A percentile compares a stretch with the other conserved stretches of the same genome.
Evolutionary conservation across 1,140 invertebrate genomes (phyloP).

Genomic region (Stegodyphus dumicola): DNA sequence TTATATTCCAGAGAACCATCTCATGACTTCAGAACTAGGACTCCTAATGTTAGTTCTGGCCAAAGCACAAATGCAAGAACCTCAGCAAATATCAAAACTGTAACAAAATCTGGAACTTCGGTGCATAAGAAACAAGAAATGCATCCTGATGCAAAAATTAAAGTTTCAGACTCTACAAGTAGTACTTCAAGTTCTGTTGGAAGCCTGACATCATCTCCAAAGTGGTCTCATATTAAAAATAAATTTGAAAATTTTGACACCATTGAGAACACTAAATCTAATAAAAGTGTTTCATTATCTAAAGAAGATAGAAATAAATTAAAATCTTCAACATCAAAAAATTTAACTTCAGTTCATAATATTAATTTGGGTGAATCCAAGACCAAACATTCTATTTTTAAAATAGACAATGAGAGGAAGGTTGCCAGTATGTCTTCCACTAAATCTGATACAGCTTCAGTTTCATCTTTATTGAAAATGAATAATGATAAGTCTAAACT

Average conservation of each 20-base stretch:
- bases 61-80: not conserved
- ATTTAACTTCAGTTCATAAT: not conserved
- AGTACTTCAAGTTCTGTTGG: conserved; percentile 33
- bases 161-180: not conserved
- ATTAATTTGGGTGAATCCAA: not conserved
- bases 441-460: not conserved
- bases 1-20: too few relatives aligned
- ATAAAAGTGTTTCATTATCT: not conserved
- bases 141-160: not conserved
- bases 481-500: not conserved
- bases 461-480: too few relatives aligned
- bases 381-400: not conserved
- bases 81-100: not conserved
- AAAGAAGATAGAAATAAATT: not conserved
- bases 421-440: not conserved
- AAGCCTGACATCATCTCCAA: conserved; percentile 56
- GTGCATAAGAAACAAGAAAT: conserved; percentile 17
- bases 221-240: conserved; percentile 60
- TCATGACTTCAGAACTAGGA: not conserved
- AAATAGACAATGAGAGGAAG: not conserved
- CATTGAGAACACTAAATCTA: not conserved
- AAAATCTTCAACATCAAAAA: not conserved
- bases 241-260: conserved; percentile 48
- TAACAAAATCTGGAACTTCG: not conserved
- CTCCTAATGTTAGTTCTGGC: conserved; percentile 2